A percentile compares a stretch with the other conserved stretches of the same genome.
phyloP scores from a whole-genome alignment of 2,888 invertebrate genomes.

The Microdon myrmicae region DNA sequence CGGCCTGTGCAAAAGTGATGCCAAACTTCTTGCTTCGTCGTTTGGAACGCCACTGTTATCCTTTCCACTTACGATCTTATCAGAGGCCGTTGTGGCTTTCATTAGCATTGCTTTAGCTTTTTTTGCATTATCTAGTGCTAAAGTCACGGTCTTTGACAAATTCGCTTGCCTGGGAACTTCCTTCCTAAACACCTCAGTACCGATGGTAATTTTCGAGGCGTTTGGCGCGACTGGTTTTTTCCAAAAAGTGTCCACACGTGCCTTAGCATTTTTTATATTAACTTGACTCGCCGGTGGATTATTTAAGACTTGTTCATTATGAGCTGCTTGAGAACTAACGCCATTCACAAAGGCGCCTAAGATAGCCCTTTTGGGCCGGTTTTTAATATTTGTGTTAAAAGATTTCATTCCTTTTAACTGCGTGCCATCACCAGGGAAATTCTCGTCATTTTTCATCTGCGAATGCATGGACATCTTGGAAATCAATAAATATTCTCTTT shows the following conservation, averaged over 20 bases:
- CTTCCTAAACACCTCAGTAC: slow-evolving; percentile 15
- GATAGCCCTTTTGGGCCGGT: too few species aligned
- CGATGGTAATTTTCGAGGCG: slow-evolving; percentile 27
- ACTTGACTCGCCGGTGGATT: too few species aligned
- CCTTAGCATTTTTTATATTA: slow-evolving; percentile 63
- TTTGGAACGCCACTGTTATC: slow-evolving; percentile 18
- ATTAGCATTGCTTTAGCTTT: slow-evolving; percentile 30
- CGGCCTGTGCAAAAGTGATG: background rate
- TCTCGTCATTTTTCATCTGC: too few species aligned
- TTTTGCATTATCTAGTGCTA: slow-evolving; percentile 29
- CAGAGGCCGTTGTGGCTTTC: slow-evolving; percentile 57
- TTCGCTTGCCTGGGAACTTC: slow-evolving; percentile 58
- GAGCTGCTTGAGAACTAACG: too few species aligned
- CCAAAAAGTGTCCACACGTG: slow-evolving; percentile 65
- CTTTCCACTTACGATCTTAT: slow-evolving; percentile 57
- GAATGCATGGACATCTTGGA: too few species aligned
- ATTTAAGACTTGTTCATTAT: too few species aligned
- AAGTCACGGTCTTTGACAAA: slow-evolving; percentile 58
- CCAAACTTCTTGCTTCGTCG: slow-evolving; percentile 14
- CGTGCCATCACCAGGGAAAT: too few species aligned
- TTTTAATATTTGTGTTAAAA: too few species aligned
- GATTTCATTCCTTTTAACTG: too few species aligned
- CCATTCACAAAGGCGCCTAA: too few species aligned
- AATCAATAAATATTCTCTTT: too few species aligned
- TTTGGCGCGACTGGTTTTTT: slow-evolving; percentile 57